phyloP scores from a whole-genome alignment of 2,888 invertebrate genomes.

The Sepioteuthis lessoniana region DNA sequence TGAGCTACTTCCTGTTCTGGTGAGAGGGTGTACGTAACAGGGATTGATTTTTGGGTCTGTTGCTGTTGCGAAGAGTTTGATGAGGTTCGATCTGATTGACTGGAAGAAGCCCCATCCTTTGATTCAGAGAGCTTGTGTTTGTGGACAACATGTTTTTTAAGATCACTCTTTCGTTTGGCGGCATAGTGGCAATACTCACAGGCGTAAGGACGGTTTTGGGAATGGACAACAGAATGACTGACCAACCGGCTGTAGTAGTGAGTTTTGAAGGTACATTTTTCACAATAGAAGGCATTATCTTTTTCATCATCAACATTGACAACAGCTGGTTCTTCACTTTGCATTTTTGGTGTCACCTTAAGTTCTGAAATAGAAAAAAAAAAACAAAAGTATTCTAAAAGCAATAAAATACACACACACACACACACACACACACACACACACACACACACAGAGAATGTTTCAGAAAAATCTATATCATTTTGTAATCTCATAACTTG shows the following conservation, averaged over 20 bases:
- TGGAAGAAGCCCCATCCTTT: background rate
- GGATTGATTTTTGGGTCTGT: background rate
- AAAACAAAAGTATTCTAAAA: background rate
- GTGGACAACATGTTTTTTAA: slow-evolving; percentile 56
- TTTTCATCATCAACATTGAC: background rate
- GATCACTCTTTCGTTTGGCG: slow-evolving; percentile 56
- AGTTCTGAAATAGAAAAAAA: background rate
- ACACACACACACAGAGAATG: too few species aligned
- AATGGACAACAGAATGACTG: slow-evolving; percentile 57
- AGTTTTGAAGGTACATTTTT: slow-evolving; percentile 55
- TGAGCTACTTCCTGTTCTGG: background rate
- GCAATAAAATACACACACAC: too few species aligned
- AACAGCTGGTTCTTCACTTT: background rate
- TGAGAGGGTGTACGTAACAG: background rate
- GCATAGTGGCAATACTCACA: slow-evolving; percentile 58
- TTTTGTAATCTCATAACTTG: too few species aligned
- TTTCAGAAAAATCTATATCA: too few species aligned
- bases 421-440: too few species aligned
- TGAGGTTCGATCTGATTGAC: background rate
- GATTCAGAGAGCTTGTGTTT: slow-evolving; percentile 46
- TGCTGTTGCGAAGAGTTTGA: background rate
- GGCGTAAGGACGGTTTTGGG: slow-evolving; percentile 53
- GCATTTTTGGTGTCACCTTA: background rate
- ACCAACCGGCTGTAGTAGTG: slow-evolving; percentile 54
- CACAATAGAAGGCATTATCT: slow-evolving; percentile 49